Percentiles rank a stretch among this genome's conserved stretches.
These are phyloP conservation scores for Paratilapia polleni DNA, from an alignment of 2,113 vertebrate genomes.

Conservation along the genomic window DNA sequence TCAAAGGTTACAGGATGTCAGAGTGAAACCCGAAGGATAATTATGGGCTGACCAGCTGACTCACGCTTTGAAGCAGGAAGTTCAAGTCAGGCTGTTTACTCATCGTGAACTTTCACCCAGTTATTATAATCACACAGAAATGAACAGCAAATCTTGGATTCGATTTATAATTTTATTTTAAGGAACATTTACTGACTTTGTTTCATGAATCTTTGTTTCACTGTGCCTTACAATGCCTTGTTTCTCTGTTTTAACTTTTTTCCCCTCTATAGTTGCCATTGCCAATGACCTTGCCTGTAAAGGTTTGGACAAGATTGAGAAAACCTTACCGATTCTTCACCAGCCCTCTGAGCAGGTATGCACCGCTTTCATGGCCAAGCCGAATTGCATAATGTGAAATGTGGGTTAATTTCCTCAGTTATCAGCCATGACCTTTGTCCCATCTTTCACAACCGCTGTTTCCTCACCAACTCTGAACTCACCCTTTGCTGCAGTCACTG, in stretches of 20 bases:
- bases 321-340: constrained; percentile 88
- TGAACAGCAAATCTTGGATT: not conserved
- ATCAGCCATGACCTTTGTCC: not conserved
- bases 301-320: constrained; percentile 92
- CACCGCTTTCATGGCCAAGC: not conserved
- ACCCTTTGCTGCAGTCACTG: not conserved
- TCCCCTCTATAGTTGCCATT: constrained; percentile 81
- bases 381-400: constrained; percentile 12
- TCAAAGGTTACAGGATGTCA: not conserved
- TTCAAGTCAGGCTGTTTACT: not conserved
- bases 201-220: not conserved
- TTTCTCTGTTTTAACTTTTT: not conserved
- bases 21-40: not conserved
- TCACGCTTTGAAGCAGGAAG: constrained; percentile 41
- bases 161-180: not conserved
- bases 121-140: not conserved
- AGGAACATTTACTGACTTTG: not conserved
- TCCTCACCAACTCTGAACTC: not conserved
- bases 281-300: constrained; percentile 92
- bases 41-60: not conserved
- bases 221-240: not conserved
- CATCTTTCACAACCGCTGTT: constrained; percentile 15
- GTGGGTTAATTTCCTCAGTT: not conserved
- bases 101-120: constrained; percentile 51
- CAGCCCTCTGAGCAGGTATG: constrained; percentile 88